Base-by-base conservation (phyloP, 2,888 invertebrate genomes). In the Ochropleura leucogaster region DNA sequence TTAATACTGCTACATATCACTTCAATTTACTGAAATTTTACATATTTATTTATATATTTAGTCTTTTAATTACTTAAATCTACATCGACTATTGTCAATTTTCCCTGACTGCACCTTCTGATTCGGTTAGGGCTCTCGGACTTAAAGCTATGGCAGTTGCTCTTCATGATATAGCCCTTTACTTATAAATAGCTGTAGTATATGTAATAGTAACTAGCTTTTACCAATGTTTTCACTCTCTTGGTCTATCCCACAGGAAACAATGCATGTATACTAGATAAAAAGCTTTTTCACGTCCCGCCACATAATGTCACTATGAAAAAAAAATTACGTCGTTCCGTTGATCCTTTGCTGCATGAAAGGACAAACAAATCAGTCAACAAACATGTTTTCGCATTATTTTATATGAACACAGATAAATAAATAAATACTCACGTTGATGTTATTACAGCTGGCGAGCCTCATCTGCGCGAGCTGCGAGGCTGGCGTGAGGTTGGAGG, bases 381-480 rank as follows among this genome's bases (percentile, higher is more conserved):
- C 44, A 77, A 62, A 62, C 30, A 30, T 42, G 40, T 18, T 42
- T 76, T 59, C n/a, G 14, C 14, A 76, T 59, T 75, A 6, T 16
- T 69, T 49, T 74, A 30, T 46, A 59, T 42, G 20, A 42, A 14
- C 18, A 40, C 40, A 16, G 8, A 30, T 8, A 57, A 57, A 57
- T n/a, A 8, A 53, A 55, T 55, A 55, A 55, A 68, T 82, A 93
- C 98, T 97, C 95, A 98, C 98, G 93, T 98, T 98, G 89, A 98
- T 98, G 92, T 98, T 98, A 92, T 98, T 98, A 93, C 98, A 98
- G 94, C 98, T 98, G 89, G 98, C 98, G 89, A 98, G 97, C 90
- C 98, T 97, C 98, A 98, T 98, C 94, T 98, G 98, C 64, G 98
- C 98, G 89, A 98, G 97, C 94, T 98, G 98, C 84, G 98, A 98